phyloP scores from a whole-genome alignment of 64 coral and sea anemone genomes.

The Acropora yongei region DNA sequence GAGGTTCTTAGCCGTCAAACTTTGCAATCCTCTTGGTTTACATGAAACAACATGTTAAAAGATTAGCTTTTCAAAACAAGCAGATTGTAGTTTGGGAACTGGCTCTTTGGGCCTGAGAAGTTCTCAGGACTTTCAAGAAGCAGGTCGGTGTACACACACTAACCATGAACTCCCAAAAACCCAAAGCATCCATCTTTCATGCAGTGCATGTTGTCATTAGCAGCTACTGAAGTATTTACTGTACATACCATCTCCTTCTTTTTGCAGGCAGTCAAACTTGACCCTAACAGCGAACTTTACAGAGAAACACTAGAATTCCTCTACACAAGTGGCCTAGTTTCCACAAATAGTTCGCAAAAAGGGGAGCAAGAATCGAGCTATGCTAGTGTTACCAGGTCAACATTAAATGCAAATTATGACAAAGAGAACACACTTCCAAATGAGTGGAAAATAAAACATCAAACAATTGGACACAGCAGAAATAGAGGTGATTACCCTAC shows the following conservation, averaged over 20 bases:
- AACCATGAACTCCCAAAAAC: too few relatives aligned
- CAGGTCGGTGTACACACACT: too few relatives aligned
- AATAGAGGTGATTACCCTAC: background rate
- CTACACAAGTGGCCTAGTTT: background rate
- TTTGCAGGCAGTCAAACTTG: conserved; percentile 20
- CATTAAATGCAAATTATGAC: background rate
- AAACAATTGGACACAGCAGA: background rate
- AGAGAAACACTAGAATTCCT: conserved; percentile 28
- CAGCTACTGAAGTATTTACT: too few relatives aligned
- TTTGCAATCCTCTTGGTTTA: too few relatives aligned
- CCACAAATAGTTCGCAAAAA: background rate
- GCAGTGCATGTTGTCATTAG: too few relatives aligned
- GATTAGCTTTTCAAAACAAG: too few relatives aligned
- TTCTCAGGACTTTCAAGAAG: too few relatives aligned
- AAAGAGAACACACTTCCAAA: background rate
- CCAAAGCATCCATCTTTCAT: too few relatives aligned
- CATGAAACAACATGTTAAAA: too few relatives aligned
- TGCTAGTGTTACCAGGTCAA: conserved; percentile 12
- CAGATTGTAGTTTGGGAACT: too few relatives aligned
- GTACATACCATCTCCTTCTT: background rate
- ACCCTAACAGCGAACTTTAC: conserved; percentile 10
- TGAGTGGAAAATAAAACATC: background rate
- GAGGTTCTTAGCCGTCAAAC: too few relatives aligned
- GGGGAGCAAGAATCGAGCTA: background rate
- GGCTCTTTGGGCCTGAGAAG: too few relatives aligned